Evolutionary conservation across 2,113 vertebrate genomes (phyloP), one percentile per base, ranked within the genome.

Genomic region (Zapus hudsonius): DNA sequence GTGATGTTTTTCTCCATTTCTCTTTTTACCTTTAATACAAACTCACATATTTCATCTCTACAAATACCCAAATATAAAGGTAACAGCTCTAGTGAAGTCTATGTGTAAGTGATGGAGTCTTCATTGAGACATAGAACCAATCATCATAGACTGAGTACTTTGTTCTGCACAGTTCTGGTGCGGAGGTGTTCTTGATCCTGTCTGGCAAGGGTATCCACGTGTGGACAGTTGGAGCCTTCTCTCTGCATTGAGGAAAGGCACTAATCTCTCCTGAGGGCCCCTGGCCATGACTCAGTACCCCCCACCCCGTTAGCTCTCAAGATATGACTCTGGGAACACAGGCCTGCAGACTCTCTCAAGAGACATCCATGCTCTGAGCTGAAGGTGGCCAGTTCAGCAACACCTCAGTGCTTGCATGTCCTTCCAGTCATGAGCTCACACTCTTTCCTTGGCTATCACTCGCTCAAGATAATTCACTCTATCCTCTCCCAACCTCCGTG

Each of bases 301-400:
- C 42, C 42, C 20, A 33, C 16, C 12, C 4, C 57, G 42, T 31
- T 16, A 63, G 29, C 29, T 4, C 31, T 69, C 29, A n/a, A 22
- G 22, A 33, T 22, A 19, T 7, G 0, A 47, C 23, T 5, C 33
- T 17, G 19, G 3, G 23, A 31, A 23, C 7, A 7, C 31, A 4
- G 36, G 33, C 3, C 4, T 67, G 33, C 78, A 31, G 11, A 72
- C 1, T 25, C 22, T 9, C 5, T 12, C 17, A 31, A 20, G 64
- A 3, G 19, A 6, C n/a, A 20, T 20, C 11, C 11, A 6, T 19
- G 3, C 1, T 3, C 31, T 1, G 0, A 13, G n/a, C n/a, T n/a
- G n/a, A n/a, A n/a, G n/a, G n/a, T n/a, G n/a, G n/a, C n/a, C n/a
- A n/a, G n/a, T n/a, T 25, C 22, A 47, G 4, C 27, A 11, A 31